Conservation (phyloP, 2,113 vertebrate species). For the rabbit (Oryctolagus cuniculus) region mOryCun1.1 NC_091445.1:56128001-56128500, state of each 20-base stretch:
- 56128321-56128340: background rate
- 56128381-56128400: background rate
- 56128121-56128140: background rate
- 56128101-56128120: background rate
- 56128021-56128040: background rate
- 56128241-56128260: background rate
- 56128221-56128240: background rate
- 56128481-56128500: background rate
- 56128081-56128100: background rate
- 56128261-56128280: background rate
- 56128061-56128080: accelerated
- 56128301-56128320: background rate
- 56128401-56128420: background rate
- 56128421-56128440: background rate
- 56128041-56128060: background rate
- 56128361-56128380: background rate
- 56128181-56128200: background rate
- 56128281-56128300: background rate
- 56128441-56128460: background rate
- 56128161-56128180: background rate
- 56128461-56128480: background rate
- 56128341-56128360: background rate
- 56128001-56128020: background rate
- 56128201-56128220: background rate
- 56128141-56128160: background rate